Conservation (phyloP, 2,797 vertebrate genomes). For the Tangara arthus region DNA sequence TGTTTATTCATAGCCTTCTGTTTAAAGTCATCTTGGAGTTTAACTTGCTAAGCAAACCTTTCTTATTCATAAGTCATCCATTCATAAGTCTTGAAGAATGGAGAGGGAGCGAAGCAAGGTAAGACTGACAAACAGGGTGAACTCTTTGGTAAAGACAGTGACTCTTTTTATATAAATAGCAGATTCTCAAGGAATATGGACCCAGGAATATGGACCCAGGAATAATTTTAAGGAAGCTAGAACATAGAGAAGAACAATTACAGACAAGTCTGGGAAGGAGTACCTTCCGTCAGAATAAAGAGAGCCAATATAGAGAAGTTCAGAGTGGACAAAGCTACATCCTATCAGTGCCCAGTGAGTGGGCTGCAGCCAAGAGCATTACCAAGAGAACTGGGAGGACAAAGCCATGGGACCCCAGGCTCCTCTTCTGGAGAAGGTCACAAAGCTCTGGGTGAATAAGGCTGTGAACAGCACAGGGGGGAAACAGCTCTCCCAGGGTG, state of each 20-base stretch:
- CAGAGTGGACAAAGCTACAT: not conserved
- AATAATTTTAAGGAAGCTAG: not conserved
- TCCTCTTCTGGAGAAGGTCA: not conserved
- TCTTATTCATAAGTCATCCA: not conserved
- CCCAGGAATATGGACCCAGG: not conserved
- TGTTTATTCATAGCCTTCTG: not conserved
- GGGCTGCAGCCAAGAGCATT: not conserved
- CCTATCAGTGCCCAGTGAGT: not conserved
- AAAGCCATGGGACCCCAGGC: rapidly evolving
- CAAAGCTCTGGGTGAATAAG: not conserved
- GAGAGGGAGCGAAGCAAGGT: not conserved
- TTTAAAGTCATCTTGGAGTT: not conserved
- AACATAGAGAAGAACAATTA: not conserved
- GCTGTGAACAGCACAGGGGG: not conserved
- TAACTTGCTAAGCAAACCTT: not conserved
- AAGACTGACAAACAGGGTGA: not conserved
- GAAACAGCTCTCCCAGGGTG: not conserved
- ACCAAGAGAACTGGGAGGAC: not conserved
- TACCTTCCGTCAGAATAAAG: not conserved
- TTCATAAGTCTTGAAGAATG: not conserved
- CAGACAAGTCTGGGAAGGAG: not conserved
- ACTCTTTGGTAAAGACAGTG: not conserved
- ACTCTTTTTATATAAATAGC: not conserved
- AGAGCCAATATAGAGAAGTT: not conserved
- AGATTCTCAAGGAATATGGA: not conserved